Percentiles rank a stretch among this genome's conserved stretches.
phyloP scores from a whole-genome alignment of 2,888 invertebrate species.

The Masnerella sp. region DNA sequence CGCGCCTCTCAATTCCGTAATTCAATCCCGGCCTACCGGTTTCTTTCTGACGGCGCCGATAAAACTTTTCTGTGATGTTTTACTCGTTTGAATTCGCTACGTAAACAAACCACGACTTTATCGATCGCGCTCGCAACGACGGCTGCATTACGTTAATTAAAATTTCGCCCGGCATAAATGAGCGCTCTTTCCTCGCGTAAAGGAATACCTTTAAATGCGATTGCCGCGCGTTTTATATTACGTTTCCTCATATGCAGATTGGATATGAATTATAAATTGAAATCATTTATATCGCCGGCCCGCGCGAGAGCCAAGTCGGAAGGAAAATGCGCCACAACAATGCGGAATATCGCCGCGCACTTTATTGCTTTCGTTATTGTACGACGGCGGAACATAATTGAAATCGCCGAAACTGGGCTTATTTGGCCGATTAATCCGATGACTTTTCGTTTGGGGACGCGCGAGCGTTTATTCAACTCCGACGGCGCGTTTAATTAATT shows the following conservation, averaged over 20 bases:
- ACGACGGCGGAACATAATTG: slow-evolving; percentile 23
- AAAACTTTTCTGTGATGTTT: slow-evolving; percentile 55
- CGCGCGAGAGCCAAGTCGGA: slow-evolving; percentile 14
- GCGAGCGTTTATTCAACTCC: too few relatives aligned
- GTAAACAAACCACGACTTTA: slow-evolving; percentile 56
- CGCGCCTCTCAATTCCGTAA: slow-evolving; percentile 39
- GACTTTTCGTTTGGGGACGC: too few relatives aligned
- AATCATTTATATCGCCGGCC: slow-evolving; percentile 42
- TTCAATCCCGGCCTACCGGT: slow-evolving; percentile 40
- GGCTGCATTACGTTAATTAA: slow-evolving; percentile 59
- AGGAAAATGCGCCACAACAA: slow-evolving; percentile 31
- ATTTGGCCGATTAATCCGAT: too few relatives aligned
- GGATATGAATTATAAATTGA: slow-evolving; percentile 49
- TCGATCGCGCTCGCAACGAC: slow-evolving; percentile 45
- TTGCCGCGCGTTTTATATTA: slow-evolving; percentile 30
- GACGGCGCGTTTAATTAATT: too few relatives aligned
- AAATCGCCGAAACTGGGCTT: too few relatives aligned
- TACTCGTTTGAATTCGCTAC: slow-evolving; percentile 51
- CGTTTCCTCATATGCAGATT: slow-evolving; percentile 43
- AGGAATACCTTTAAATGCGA: slow-evolving; percentile 43
- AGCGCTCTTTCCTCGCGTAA: slow-evolving; percentile 36
- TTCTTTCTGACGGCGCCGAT: slow-evolving; percentile 41
- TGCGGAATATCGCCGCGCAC: slow-evolving; percentile 12
- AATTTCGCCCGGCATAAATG: slow-evolving; percentile 52
- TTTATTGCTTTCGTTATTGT: slow-evolving; percentile 25